Conservation (phyloP, 2,888 invertebrate genomes). For the Agrilus biguttatus region DNA sequence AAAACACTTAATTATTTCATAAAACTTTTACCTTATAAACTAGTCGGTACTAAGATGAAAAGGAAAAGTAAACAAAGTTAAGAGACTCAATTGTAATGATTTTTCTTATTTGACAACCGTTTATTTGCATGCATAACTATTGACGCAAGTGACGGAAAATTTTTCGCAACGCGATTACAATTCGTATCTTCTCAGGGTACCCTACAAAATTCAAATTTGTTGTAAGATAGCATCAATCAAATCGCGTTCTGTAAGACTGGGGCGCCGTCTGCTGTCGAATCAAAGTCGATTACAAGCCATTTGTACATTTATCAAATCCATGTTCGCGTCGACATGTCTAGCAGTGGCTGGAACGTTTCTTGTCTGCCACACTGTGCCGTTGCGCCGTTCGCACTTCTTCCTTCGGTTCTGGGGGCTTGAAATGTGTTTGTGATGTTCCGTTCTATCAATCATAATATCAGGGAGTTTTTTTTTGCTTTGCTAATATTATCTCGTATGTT, state of each 20-base stretch:
- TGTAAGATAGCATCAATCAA: constrained; percentile 9
- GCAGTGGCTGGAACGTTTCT: no score
- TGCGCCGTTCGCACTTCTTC: constrained; percentile 6
- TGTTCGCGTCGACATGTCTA: constrained; percentile 21
- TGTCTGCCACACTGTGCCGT: no score
- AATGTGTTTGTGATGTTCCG: constrained; percentile 14
- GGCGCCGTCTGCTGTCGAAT: constrained; percentile 26
- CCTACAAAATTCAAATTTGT: constrained; percentile 7
- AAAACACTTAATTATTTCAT: no score
- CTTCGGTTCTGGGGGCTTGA: constrained; percentile 9
- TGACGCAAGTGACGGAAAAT: no score
- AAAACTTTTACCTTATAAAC: no score
- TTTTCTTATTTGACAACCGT: no score
- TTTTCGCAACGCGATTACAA: no score
- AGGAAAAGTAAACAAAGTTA: no score
- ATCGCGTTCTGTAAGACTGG: constrained; percentile 9
- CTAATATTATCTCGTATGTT: constrained; percentile 9
- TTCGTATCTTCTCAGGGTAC: no score
- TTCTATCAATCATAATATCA: constrained; percentile 14
- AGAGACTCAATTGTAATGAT: no score
- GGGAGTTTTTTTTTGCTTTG: constrained; percentile 1
- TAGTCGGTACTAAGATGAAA: no score
- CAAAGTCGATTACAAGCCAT: constrained; percentile 25
- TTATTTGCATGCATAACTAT: no score
- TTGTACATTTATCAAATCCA: constrained; percentile 26